A percentile compares a stretch with the other conserved stretches of the same genome.
phyloP scores from a whole-genome alignment of 2,797 vertebrate genomes.

The Dermochelys coriacea region DNA sequence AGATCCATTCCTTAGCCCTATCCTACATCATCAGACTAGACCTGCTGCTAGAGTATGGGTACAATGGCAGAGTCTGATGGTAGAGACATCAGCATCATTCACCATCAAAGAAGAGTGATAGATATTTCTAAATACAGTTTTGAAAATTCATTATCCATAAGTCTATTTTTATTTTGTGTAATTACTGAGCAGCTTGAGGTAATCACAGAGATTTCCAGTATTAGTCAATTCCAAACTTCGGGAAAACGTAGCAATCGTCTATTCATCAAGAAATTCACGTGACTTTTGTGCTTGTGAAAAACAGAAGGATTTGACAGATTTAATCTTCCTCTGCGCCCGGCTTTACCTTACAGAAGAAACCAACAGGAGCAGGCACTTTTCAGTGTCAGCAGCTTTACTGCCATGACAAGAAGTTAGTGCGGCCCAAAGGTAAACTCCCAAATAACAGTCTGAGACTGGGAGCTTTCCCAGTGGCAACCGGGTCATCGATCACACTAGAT shows the following conservation, averaged over 20 bases:
- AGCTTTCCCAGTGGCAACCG: background rate
- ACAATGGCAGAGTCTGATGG: background rate
- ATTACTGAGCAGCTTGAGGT: background rate
- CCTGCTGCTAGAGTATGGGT: background rate
- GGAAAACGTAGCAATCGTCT: background rate
- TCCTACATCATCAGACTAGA: background rate
- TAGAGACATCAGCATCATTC: background rate
- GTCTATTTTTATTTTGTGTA: background rate
- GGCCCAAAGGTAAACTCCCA: background rate
- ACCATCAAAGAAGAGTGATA: background rate
- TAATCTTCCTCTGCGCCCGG: background rate
- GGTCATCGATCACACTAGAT: background rate
- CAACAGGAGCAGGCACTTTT: background rate
- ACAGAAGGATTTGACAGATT: background rate
- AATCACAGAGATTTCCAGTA: background rate
- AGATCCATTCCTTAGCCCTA: background rate
- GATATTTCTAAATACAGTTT: background rate
- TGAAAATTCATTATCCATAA: background rate
- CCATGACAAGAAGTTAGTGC: background rate
- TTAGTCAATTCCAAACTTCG: background rate
- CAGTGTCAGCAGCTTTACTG: background rate
- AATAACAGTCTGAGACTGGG: background rate
- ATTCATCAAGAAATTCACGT: background rate
- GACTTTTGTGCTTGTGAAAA: background rate
- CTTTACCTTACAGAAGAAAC: background rate